Conservation (phyloP, 2,797 vertebrate species). For the Cynodonichthys magdalenae region DNA sequence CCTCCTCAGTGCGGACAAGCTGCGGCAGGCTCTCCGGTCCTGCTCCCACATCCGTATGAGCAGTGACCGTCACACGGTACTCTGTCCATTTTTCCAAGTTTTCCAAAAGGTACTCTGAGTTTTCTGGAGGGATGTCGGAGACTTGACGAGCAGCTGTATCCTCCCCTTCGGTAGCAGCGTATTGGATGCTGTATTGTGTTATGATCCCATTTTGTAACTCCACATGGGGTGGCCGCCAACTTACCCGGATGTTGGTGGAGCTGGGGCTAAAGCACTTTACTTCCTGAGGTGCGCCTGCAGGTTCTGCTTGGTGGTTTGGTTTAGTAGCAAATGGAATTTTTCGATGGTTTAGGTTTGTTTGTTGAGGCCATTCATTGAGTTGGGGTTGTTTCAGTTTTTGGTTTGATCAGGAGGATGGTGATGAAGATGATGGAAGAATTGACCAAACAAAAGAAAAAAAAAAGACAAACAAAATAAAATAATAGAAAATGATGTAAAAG, state of each 20-base stretch:
- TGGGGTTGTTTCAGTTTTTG: conserved; percentile 81
- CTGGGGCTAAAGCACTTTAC: conserved; percentile 95
- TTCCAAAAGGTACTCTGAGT: conserved; percentile 93
- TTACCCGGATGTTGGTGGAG: conserved; percentile 99
- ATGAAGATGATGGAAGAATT: conserved; percentile 81
- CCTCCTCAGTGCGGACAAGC: conserved; percentile 98
- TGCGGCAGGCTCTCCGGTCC: conserved; percentile 94
- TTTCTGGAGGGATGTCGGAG: conserved; percentile 89
- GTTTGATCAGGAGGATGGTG: conserved; percentile 62
- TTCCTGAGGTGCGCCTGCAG: conserved; percentile 96
- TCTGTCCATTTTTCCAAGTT: conserved; percentile 99
- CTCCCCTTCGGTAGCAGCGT: conserved; percentile 88
- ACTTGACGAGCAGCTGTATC: conserved; percentile 85
- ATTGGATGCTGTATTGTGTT: conserved; percentile 92
- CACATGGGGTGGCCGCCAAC: conserved; percentile 94
- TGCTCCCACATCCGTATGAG: conserved; percentile 95
- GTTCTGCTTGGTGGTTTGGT: conserved; percentile 84
- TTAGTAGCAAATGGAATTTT: conserved; percentile 51
- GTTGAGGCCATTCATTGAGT: conserved; percentile 55
- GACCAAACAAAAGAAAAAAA: conserved; percentile 74
- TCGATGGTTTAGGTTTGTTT: conserved; percentile 27
- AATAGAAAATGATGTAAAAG: conserved; percentile 86
- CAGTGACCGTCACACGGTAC: conserved; percentile 93
- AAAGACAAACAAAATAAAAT: conserved; percentile 63
- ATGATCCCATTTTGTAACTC: conserved; percentile 97